These are phyloP conservation scores for Rhynchonema sp. DNA, from an alignment of 2,888 invertebrate species.

Conservation along the genomic window DNA sequence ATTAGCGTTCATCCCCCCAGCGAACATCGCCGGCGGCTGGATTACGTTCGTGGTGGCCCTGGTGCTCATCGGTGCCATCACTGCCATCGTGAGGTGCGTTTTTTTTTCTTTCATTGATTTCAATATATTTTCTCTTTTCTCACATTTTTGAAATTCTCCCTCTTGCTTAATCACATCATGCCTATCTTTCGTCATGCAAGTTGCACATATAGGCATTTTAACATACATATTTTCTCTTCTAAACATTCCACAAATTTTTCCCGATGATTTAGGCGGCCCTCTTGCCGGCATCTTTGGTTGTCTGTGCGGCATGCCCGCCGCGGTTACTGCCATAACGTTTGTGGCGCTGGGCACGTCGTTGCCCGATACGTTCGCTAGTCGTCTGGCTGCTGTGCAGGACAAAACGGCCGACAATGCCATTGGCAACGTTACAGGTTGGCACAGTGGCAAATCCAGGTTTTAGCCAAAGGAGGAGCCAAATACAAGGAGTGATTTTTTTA, in stretches of 20 bases:
- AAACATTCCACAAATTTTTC: too few relatives aligned
- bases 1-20: constrained; percentile 39
- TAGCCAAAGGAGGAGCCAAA: too few relatives aligned
- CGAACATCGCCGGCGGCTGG: constrained; percentile 40
- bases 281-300: constrained; percentile 42
- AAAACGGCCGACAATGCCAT: constrained; percentile 42
- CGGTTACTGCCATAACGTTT: constrained; percentile 34
- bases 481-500: too few relatives aligned
- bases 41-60: constrained; percentile 39
- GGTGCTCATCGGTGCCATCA: constrained; percentile 38
- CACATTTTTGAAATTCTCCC: too few relatives aligned
- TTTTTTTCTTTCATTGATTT: too few relatives aligned
- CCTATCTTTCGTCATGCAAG: too few relatives aligned
- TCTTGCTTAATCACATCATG: too few relatives aligned
- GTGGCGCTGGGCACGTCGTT: constrained; percentile 43
- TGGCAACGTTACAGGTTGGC: constrained; percentile 45
- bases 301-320: constrained; percentile 34
- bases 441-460: too few relatives aligned
- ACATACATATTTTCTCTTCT: too few relatives aligned
- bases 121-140: too few relatives aligned
- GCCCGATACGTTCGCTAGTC: constrained; percentile 43
- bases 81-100: constrained; percentile 37
- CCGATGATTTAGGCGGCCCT: constrained; percentile 30
- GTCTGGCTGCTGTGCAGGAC: constrained; percentile 38
- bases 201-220: too few relatives aligned